A percentile compares a stretch with the other conserved stretches of the same genome.
Conservation (phyloP, 2,888 invertebrate species). For the Axea sp. region DNA sequence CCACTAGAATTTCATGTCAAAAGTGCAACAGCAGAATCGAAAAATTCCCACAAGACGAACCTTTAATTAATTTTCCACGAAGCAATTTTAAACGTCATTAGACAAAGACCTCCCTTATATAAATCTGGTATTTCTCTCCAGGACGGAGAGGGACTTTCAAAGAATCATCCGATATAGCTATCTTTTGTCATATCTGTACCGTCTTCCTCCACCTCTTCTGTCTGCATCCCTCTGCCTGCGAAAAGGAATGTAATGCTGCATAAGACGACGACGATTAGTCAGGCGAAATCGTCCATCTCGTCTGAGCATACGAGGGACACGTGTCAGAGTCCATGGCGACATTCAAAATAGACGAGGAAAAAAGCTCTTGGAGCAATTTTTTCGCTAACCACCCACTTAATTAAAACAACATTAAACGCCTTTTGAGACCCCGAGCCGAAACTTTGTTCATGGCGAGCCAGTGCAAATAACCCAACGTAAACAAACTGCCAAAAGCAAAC, state of each 20-base stretch:
- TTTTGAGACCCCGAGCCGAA: conserved; percentile 28
- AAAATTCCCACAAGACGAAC: too few species aligned
- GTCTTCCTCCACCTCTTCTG: conserved; percentile 12
- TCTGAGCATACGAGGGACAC: conserved; percentile 79
- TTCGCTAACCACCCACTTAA: conserved; percentile 78
- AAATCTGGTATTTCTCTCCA: conserved; percentile 17
- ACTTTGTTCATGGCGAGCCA: too few species aligned
- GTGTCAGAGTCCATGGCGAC: conserved; percentile 71
- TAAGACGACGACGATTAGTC: conserved; percentile 77
- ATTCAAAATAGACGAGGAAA: conserved; percentile 73
- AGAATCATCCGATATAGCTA: conserved; percentile 26
- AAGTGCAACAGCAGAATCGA: too few species aligned
- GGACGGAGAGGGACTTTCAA: conserved; percentile 10
- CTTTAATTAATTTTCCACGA: conserved; percentile 31
- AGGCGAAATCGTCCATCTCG: conserved; percentile 79
- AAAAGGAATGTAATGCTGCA: conserved; percentile 25
- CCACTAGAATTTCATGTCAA: too few species aligned
- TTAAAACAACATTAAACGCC: conserved; percentile 77
- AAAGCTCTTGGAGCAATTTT: conserved; percentile 63
- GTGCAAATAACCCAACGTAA: too few species aligned
- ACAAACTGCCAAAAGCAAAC: not conserved
- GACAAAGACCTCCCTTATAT: conserved; percentile 27
- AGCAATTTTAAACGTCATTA: conserved; percentile 12
- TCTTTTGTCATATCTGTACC: conserved; percentile 35
- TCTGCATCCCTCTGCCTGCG: conserved; percentile 10